Evolutionary conservation across 1,140 invertebrate genomes (phyloP).

Genomic region (Pogonognathellus flavescens): DNA sequence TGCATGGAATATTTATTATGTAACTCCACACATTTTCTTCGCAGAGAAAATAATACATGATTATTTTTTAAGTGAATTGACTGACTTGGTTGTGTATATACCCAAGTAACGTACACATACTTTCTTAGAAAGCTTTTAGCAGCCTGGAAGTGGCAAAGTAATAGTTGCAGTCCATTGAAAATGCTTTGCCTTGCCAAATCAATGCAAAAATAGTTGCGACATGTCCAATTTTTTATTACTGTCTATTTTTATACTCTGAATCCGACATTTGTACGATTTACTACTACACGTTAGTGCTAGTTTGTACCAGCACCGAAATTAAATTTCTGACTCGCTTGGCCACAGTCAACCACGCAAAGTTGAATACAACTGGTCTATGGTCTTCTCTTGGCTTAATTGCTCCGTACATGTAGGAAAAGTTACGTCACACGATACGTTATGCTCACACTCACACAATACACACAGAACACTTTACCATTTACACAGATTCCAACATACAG

Average conservation of each 20-base stretch:
- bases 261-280: conserved; percentile 21
- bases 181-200: conserved; percentile 37
- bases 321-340: neutral
- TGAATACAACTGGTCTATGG: neutral
- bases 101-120: no score
- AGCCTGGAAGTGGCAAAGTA: neutral
- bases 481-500: no score
- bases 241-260: conserved; percentile 32
- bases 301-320: neutral
- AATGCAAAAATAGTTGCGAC: conserved; percentile 46
- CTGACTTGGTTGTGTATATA: no score
- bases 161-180: neutral
- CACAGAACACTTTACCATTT: no score
- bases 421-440: no score
- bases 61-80: no score
- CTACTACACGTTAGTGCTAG: neutral
- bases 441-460: no score
- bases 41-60: no score
- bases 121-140: no score
- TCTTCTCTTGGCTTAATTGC: neutral
- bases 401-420: neutral
- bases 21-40: no score
- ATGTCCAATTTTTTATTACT: conserved; percentile 42
- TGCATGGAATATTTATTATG: no score
- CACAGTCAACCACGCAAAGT: neutral